phyloP scores from a whole-genome alignment of 2,113 vertebrate species.

The Brachyhypopomus occidentalis region DNA sequence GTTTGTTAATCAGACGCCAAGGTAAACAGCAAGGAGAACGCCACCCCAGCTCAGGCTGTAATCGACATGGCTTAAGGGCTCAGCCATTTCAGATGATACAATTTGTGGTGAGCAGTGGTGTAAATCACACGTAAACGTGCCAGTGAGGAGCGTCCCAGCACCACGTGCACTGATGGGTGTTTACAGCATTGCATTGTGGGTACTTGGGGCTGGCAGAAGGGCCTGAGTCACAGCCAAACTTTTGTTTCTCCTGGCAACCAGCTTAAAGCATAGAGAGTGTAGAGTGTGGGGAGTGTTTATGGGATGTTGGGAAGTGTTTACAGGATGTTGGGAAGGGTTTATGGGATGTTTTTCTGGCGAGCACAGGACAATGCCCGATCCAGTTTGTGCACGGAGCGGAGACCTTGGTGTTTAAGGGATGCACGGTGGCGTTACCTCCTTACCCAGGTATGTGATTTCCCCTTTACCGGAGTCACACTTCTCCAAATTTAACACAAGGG shows the following conservation, averaged over 20 bases:
- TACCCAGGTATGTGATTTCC: too few relatives aligned
- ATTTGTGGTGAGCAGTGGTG: constrained; percentile 66
- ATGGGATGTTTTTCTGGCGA: not conserved
- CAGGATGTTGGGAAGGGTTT: too few relatives aligned
- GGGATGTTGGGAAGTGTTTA: constrained; percentile 8
- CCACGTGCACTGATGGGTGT: constrained; percentile 51
- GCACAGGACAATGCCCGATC: not conserved
- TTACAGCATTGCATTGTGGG: constrained; percentile 3
- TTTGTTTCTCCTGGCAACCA: constrained; percentile 39
- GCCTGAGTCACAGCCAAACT: constrained; percentile 27
- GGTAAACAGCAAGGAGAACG: constrained; percentile 65
- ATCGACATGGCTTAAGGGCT: constrained; percentile 67
- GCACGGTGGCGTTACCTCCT: too few relatives aligned
- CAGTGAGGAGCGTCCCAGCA: constrained; percentile 29
- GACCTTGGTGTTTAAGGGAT: too few relatives aligned
- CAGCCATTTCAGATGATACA: constrained; percentile 63
- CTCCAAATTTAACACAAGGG: too few relatives aligned
- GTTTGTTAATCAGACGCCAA: constrained; percentile 61
- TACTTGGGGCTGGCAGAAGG: not conserved
- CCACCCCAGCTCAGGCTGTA: constrained; percentile 64
- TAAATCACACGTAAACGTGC: constrained; percentile 67
- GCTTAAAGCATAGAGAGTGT: not conserved
- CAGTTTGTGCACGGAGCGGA: constrained; percentile 10
- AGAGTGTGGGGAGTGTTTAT: not conserved
- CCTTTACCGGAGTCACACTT: too few relatives aligned